phyloP scores from a whole-genome alignment of 2,888 invertebrate genomes.

The Hanleya hanleyi region DNA sequence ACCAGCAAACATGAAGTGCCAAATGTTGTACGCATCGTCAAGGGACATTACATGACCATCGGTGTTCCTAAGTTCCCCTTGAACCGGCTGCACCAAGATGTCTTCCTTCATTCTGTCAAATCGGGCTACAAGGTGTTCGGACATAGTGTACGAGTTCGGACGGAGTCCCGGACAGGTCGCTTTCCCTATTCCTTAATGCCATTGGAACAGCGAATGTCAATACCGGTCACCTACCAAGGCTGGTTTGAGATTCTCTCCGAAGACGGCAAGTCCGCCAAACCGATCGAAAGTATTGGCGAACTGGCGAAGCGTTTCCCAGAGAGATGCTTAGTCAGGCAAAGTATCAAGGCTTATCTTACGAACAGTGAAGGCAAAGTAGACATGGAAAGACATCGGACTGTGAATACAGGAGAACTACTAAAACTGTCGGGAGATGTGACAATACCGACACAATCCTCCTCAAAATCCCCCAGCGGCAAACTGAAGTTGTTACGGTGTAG shows the following conservation, averaged over 20 bases:
- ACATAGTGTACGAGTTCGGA: slow-evolving; percentile 51
- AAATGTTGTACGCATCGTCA: slow-evolving; percentile 91
- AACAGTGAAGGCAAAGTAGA: slow-evolving; percentile 62
- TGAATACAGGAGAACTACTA: slow-evolving; percentile 65
- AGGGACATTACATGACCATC: slow-evolving; percentile 93
- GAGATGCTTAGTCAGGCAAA: slow-evolving; percentile 82
- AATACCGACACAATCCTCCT: slow-evolving; percentile 40
- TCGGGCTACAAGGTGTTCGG: slow-evolving; percentile 84
- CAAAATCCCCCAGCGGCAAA: slow-evolving; percentile 40
- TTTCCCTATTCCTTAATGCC: slow-evolving; percentile 40
- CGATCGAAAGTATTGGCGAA: slow-evolving; percentile 91
- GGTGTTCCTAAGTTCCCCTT: slow-evolving; percentile 85
- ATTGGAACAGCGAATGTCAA: slow-evolving; percentile 81
- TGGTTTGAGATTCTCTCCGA: slow-evolving; percentile 96
- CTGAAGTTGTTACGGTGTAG: slow-evolving; percentile 86
- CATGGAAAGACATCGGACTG: slow-evolving; percentile 42
- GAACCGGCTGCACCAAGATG: slow-evolving; percentile 81
- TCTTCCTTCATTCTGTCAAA: slow-evolving; percentile 82
- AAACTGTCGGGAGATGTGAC: slow-evolving; percentile 63
- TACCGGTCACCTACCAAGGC: slow-evolving; percentile 92
- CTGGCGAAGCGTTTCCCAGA: slow-evolving; percentile 78
- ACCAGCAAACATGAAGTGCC: slow-evolving; percentile 84
- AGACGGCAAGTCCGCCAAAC: slow-evolving; percentile 91
- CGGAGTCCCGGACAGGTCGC: slow-evolving; percentile 37
- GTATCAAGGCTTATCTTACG: slow-evolving; percentile 61